phyloP scores from a whole-genome alignment of 2,888 invertebrate species.

The Crossocerus cetratus region DNA sequence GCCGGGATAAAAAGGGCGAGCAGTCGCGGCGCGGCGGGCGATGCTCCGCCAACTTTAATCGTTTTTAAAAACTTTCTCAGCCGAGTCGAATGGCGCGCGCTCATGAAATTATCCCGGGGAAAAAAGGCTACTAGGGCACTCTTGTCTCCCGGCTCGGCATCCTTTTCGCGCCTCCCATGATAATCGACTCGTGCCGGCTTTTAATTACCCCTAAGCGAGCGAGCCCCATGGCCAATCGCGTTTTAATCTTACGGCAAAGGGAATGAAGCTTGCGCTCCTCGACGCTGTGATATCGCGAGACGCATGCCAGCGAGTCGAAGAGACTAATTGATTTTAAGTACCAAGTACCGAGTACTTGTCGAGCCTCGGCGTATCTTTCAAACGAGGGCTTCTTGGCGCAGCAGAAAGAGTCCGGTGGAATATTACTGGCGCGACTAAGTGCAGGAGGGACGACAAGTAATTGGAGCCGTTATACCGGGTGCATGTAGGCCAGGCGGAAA shows the following conservation, averaged over 20 bases:
- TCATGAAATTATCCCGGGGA: conserved; percentile 41
- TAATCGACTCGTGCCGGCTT: conserved; percentile 34
- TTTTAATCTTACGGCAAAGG: conserved; percentile 2
- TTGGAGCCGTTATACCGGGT: no score
- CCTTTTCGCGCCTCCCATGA: conserved; percentile 28
- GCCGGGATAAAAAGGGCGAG: conserved; percentile 19
- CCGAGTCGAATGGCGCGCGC: conserved; percentile 7
- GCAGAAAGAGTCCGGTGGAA: no score
- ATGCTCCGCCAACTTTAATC: conserved; percentile 45
- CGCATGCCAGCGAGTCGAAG: no score
- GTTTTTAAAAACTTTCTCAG: conserved; percentile 49
- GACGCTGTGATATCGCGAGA: no score
- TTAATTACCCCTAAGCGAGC: conserved; percentile 37
- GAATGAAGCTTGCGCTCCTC: no score
- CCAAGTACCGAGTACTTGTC: no score
- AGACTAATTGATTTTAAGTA: no score
- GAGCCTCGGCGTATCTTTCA: no score
- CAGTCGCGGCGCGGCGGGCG: conserved; percentile 13
- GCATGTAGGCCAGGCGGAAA: no score
- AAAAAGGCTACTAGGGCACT: conserved; percentile 16
- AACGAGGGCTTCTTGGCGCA: no score
- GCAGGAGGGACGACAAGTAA: no score
- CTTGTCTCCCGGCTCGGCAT: conserved; percentile 17
- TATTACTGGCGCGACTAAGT: no score
- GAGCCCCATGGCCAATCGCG: conserved; percentile 13